Percentiles rank a stretch among this genome's conserved stretches.
Conservation (phyloP, 2,888 invertebrate genomes). For the Callimorpha dominula region DNA sequence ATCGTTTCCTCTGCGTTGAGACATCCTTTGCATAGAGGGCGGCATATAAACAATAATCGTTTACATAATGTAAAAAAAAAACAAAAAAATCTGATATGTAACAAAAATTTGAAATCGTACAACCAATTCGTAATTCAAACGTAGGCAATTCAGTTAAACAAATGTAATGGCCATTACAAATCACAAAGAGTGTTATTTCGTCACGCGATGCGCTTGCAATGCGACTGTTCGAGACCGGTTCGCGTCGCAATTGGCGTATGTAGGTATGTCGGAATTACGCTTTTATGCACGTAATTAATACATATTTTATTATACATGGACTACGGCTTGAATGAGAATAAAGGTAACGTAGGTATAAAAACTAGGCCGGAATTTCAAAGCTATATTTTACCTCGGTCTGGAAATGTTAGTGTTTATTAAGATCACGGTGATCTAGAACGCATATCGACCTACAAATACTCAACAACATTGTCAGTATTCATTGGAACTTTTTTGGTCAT, state of each 20-base stretch:
- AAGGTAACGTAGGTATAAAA: not conserved
- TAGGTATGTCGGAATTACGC: slow-evolving; percentile 22
- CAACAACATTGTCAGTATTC: not conserved
- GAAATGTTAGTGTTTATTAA: not conserved
- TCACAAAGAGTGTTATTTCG: slow-evolving; percentile 31
- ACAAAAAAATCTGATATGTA: not conserved
- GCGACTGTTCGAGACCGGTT: slow-evolving; percentile 32
- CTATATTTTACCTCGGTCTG: not conserved
- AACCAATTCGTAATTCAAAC: not conserved
- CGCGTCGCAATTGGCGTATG: slow-evolving; percentile 34
- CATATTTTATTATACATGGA: not conserved
- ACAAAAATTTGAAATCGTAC: not conserved
- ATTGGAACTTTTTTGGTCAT: not conserved
- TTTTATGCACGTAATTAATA: slow-evolving; percentile 27
- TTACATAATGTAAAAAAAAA: no score
- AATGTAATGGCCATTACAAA: slow-evolving; percentile 10
- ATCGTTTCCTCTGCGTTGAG: no score
- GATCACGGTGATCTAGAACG: not conserved
- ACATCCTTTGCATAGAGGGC: no score
- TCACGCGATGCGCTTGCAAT: slow-evolving; percentile 32
- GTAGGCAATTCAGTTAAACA: not conserved
- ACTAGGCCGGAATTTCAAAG: not conserved
- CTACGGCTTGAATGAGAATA: not conserved
- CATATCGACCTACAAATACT: not conserved
- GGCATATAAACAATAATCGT: no score